These are phyloP conservation scores for Dioctria linearis DNA, from an alignment of 2,888 invertebrate species.

Conservation along the genomic window DNA sequence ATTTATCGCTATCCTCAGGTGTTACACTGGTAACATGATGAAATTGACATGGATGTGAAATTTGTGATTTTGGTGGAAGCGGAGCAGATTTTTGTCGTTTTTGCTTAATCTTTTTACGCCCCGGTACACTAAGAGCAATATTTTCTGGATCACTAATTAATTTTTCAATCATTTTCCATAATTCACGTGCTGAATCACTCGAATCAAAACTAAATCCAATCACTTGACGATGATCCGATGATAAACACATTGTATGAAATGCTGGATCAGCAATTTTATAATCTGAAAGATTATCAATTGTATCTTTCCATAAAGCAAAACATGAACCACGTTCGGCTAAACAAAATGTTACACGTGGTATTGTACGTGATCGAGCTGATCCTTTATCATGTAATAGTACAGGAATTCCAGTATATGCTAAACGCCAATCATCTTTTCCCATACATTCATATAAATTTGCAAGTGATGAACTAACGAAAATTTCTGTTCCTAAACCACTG, in stretches of 20 bases:
- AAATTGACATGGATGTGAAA: constrained; percentile 88
- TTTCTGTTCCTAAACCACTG: constrained; percentile 83
- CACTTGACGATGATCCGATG: constrained; percentile 81
- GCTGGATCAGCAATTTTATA: constrained; percentile 81
- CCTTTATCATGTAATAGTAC: constrained; percentile 84
- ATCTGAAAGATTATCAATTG: constrained; percentile 83
- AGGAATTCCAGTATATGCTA: constrained; percentile 85
- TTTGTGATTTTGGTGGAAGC: constrained; percentile 84
- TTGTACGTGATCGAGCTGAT: constrained; percentile 79
- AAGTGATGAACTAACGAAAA: constrained; percentile 83
- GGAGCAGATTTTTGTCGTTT: constrained; percentile 74
- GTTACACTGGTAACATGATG: constrained; percentile 87
- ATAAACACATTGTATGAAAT: constrained; percentile 87
- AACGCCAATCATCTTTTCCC: constrained; percentile 78
- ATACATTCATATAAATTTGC: constrained; percentile 81
- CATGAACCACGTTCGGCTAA: constrained; percentile 86
- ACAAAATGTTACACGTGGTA: constrained; percentile 79
- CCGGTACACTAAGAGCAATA: constrained; percentile 82
- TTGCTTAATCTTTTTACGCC: constrained; percentile 74
- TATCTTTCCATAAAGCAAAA: constrained; percentile 86
- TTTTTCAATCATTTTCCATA: constrained; percentile 79
- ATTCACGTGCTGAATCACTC: constrained; percentile 79
- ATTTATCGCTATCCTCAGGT: constrained; percentile 77
- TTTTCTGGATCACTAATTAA: constrained; percentile 85
- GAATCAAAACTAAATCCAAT: constrained; percentile 88